phyloP scores from a whole-genome alignment of 2,888 invertebrate genomes.

The Pegoplata infirma region DNA sequence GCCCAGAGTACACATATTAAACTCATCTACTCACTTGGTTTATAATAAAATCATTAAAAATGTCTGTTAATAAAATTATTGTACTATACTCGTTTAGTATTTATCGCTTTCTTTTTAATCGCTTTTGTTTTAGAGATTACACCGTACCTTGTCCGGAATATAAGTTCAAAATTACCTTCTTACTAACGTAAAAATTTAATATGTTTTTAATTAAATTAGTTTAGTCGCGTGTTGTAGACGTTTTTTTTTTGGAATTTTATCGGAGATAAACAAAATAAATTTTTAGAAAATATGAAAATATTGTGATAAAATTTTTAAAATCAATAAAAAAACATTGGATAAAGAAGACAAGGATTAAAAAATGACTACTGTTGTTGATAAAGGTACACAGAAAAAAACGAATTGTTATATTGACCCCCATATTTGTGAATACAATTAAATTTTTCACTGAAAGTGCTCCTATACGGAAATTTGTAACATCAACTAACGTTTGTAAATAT shows the following conservation, averaged over 20 bases:
- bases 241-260: neutral
- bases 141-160: neutral
- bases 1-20: neutral
- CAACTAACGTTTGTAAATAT: too few relatives aligned
- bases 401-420: too few relatives aligned
- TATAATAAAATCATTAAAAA: conserved; percentile 1
- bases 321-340: neutral
- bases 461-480: too few relatives aligned
- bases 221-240: neutral
- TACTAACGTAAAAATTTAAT: neutral
- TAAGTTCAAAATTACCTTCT: neutral
- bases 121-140: neutral
- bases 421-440: too few relatives aligned
- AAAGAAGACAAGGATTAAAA: neutral
- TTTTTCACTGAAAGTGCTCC: too few relatives aligned
- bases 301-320: neutral
- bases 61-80: neutral
- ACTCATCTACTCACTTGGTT: neutral
- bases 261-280: neutral
- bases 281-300: neutral
- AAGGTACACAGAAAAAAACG: neutral
- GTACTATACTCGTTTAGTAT: neutral
- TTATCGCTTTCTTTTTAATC: neutral
- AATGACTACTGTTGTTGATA: neutral
- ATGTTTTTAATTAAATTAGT: neutral